These are phyloP conservation scores for Lingula anatina DNA, from an alignment of 2,888 invertebrate genomes.

Conservation along the genomic window DNA sequence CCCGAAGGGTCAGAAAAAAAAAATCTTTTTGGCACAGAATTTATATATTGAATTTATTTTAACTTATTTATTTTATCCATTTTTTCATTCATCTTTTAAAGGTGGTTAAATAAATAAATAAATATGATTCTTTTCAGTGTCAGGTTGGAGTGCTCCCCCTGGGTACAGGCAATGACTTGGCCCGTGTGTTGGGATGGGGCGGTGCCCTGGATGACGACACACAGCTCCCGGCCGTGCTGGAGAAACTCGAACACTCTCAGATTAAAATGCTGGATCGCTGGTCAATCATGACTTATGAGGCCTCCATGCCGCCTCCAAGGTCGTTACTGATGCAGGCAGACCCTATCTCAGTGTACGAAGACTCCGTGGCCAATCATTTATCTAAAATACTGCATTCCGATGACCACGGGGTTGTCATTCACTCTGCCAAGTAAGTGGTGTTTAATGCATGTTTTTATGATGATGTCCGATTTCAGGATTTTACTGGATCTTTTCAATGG, in stretches of 20 bases:
- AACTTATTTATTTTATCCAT: too few relatives aligned
- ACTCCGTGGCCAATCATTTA: slow-evolving; percentile 72
- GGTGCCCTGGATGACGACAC: slow-evolving; percentile 93
- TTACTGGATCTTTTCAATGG: slow-evolving; percentile 9
- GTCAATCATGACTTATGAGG: slow-evolving; percentile 86
- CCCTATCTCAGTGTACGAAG: slow-evolving; percentile 68
- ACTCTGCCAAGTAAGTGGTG: slow-evolving; percentile 65
- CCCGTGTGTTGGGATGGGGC: slow-evolving; percentile 92
- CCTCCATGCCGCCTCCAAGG: slow-evolving; percentile 46
- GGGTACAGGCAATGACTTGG: slow-evolving; percentile 94
- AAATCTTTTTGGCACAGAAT: too few relatives aligned
- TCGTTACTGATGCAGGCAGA: slow-evolving; percentile 49
- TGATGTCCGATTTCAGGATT: slow-evolving; percentile 6
- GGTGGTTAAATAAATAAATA: too few relatives aligned
- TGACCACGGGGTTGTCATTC: slow-evolving; percentile 67
- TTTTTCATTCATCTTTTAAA: too few relatives aligned
- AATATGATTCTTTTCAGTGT: slow-evolving; percentile 43
- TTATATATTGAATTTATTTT: too few relatives aligned
- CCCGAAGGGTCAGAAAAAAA: too few relatives aligned
- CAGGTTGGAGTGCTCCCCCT: slow-evolving; percentile 92
- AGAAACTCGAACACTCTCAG: slow-evolving; percentile 92
- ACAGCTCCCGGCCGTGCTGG: slow-evolving; percentile 82
- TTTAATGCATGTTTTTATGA: too few relatives aligned
- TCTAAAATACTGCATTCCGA: slow-evolving; percentile 81
- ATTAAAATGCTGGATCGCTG: slow-evolving; percentile 96